Percentiles rank a stretch among this genome's conserved stretches.
phyloP scores from a whole-genome alignment of 2,113 vertebrate species.

The Proterorhinus semilunaris region DNA sequence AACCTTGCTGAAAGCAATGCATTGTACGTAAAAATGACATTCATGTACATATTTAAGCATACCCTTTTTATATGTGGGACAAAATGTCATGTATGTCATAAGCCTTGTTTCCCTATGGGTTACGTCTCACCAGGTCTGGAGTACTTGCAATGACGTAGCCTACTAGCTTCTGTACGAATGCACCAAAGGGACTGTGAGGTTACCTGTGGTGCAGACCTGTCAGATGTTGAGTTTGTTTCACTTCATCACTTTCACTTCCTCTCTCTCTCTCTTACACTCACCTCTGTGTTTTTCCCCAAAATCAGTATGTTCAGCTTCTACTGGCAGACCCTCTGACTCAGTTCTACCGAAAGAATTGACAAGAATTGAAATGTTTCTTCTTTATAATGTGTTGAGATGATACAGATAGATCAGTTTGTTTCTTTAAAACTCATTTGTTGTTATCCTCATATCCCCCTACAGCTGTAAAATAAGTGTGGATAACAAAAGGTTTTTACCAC shows the following conservation, averaged over 20 bases:
- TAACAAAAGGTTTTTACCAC: slow-evolving; percentile 45
- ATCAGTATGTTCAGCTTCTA: slow-evolving; percentile 50
- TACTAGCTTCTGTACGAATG: slow-evolving; percentile 11
- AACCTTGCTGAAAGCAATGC: too few species aligned
- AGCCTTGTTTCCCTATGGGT: slow-evolving; percentile 21
- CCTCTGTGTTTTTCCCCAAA: slow-evolving; percentile 23
- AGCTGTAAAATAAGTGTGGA: slow-evolving; percentile 7
- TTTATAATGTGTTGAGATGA: slow-evolving; percentile 36
- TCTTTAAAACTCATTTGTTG: slow-evolving; percentile 21
- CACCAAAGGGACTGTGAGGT: slow-evolving; percentile 33
- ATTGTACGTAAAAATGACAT: too few species aligned
- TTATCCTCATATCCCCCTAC: neutral
- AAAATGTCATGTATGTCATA: neutral
- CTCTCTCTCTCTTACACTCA: slow-evolving; percentile 35
- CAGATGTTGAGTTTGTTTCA: slow-evolving; percentile 47
- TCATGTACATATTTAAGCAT: too few species aligned
- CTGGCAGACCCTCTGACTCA: slow-evolving; percentile 23
- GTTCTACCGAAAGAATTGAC: slow-evolving; percentile 33
- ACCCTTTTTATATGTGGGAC: too few species aligned
- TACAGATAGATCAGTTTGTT: slow-evolving; percentile 30
- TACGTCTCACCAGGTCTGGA: slow-evolving; percentile 27
- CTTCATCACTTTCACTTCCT: slow-evolving; percentile 52
- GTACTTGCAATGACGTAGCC: slow-evolving; percentile 28
- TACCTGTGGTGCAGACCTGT: slow-evolving; percentile 30
- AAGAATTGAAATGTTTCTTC: slow-evolving; percentile 44